Percentiles rank a stretch among this genome's conserved stretches.
phyloP scores from a whole-genome alignment of 2,888 invertebrate genomes.

The Rhopalosiphum nymphaeae region DNA sequence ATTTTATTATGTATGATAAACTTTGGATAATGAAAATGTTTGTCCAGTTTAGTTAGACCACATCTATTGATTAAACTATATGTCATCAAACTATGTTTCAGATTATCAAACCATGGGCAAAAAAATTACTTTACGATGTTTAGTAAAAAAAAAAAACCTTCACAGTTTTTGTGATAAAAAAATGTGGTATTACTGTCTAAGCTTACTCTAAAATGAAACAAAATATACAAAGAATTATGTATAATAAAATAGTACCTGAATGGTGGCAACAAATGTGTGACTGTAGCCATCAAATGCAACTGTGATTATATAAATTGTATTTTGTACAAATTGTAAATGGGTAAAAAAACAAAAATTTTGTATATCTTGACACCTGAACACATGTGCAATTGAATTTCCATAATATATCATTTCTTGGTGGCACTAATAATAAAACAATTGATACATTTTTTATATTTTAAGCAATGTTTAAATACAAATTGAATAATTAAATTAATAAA shows the following conservation, averaged over 20 bases:
- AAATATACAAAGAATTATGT: neutral
- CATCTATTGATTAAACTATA: neutral
- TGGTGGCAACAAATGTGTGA: constrained; percentile 45
- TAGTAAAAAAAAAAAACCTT: neutral
- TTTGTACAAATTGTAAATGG: constrained; percentile 54
- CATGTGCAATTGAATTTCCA: constrained; percentile 43
- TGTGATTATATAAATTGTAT: constrained; percentile 53
- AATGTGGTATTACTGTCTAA: neutral
- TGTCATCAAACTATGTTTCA: neutral
- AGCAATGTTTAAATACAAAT: neutral
- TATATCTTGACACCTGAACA: constrained; percentile 53
- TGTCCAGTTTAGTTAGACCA: neutral
- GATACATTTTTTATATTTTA: neutral
- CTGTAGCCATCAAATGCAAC: constrained; percentile 48
- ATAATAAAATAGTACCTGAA: constrained; percentile 38
- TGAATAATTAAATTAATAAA: neutral
- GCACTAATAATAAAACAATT: constrained; percentile 41
- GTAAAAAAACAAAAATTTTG: constrained; percentile 38
- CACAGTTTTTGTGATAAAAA: neutral
- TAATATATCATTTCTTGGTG: constrained; percentile 54
- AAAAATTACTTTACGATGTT: neutral
- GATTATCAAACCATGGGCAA: neutral
- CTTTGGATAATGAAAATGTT: neutral
- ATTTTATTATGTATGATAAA: neutral
- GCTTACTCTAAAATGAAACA: neutral